These are phyloP conservation scores for Microtus richardsoni DNA, from an alignment of 2,113 vertebrate genomes.

Conservation along the genomic window DNA sequence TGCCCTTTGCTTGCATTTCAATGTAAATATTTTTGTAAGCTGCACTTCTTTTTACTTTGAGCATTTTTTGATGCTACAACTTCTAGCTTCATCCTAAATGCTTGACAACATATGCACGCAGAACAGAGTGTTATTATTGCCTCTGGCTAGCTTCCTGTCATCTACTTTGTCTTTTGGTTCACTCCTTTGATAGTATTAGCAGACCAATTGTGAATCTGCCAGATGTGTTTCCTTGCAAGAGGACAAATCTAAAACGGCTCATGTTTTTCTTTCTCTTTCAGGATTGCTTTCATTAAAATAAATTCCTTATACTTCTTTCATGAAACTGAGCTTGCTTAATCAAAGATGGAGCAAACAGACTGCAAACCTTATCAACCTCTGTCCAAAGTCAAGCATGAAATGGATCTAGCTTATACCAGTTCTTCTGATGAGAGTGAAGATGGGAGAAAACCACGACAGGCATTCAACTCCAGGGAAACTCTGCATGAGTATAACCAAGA, in stretches of 20 bases:
- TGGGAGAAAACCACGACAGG: constrained; percentile 92
- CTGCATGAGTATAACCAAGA: constrained; percentile 96
- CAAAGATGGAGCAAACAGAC: constrained; percentile 98
- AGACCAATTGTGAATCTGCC: constrained; percentile 60
- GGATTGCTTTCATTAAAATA: constrained; percentile 85
- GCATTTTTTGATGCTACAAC: constrained; percentile 48
- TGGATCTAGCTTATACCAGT: constrained; percentile 97
- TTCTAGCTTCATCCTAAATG: constrained; percentile 47
- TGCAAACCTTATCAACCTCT: constrained; percentile 98
- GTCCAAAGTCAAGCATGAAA: constrained; percentile 96
- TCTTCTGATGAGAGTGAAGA: constrained; percentile 98
- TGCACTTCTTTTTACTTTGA: constrained; percentile 41
- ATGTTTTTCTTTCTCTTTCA: constrained; percentile 76
- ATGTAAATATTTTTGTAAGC: constrained; percentile 64
- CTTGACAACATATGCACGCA: constrained; percentile 23
- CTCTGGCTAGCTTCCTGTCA: constrained; percentile 48
- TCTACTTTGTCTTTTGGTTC: constrained; percentile 73
- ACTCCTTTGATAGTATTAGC: constrained; percentile 74
- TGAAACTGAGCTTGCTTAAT: constrained; percentile 86
- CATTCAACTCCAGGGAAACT: constrained; percentile 96
- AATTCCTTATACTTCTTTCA: constrained; percentile 86
- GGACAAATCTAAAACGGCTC: constrained; percentile 65
- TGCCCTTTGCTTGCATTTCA: constrained; percentile 51
- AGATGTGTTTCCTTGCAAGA: constrained; percentile 59
- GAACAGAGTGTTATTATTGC: constrained; percentile 59